These are phyloP conservation scores for Octopus bimaculoides DNA, from an alignment of 1,140 invertebrate species.

Conservation along the genomic window DNA sequence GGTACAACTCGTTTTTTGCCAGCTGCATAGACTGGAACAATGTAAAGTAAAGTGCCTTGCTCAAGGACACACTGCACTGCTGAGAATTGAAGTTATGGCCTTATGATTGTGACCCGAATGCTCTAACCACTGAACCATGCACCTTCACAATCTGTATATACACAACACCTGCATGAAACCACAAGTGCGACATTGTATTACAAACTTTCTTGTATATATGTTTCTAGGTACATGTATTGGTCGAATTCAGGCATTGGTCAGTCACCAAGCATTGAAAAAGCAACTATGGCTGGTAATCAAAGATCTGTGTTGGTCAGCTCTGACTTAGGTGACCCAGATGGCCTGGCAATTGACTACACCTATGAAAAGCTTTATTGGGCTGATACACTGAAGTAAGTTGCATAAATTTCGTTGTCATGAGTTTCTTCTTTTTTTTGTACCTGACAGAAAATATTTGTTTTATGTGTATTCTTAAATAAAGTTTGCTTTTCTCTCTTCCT, in stretches of 20 bases:
- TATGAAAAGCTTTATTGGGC: constrained; percentile 96
- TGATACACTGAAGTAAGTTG: constrained; percentile 66
- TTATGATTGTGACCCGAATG: neutral
- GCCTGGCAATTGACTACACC: constrained; percentile 93
- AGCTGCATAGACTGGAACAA: too few species aligned
- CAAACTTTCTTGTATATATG: too few species aligned
- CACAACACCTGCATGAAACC: neutral
- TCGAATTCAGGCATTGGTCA: constrained; percentile 82
- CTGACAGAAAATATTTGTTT: too few species aligned
- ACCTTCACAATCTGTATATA: neutral
- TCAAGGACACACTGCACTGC: neutral
- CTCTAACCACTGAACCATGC: neutral
- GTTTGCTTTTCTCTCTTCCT: too few species aligned
- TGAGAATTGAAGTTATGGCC: neutral
- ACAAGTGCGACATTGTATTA: neutral
- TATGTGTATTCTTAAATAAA: too few species aligned
- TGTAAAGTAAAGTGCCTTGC: too few species aligned
- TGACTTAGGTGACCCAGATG: constrained; percentile 91
- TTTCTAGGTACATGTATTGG: constrained; percentile 74
- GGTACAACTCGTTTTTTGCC: too few species aligned
- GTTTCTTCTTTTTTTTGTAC: too few species aligned
- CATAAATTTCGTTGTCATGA: too few species aligned
- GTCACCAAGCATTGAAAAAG: constrained; percentile 80
- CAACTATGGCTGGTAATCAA: constrained; percentile 94
- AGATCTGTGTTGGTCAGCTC: constrained; percentile 86